These are phyloP conservation scores for Gambusia holbrooki DNA, from an alignment of 2,113 vertebrate genomes.

Conservation along the genomic window DNA sequence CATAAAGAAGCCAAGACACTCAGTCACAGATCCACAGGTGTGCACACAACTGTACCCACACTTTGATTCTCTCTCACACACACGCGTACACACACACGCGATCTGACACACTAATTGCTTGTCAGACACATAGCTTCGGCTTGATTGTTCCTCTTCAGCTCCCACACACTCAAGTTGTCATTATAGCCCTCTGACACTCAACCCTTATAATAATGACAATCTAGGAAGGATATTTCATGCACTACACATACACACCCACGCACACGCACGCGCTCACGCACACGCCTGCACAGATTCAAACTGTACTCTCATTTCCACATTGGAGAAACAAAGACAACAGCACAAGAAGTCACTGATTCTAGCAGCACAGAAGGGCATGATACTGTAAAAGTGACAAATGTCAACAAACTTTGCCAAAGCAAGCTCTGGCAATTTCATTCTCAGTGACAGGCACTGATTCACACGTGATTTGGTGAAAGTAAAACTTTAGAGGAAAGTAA, in stretches of 20 bases:
- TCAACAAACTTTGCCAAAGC: neutral
- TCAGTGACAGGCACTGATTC: neutral
- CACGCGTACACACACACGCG: conserved; percentile 2
- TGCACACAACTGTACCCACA: neutral
- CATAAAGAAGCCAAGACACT: conserved; percentile 35
- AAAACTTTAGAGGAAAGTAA: conserved; percentile 1
- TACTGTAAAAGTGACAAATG: conserved; percentile 4
- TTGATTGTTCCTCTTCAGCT: conserved; percentile 58
- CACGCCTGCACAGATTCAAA: neutral
- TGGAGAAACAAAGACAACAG: conserved; percentile 32
- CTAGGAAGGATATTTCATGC: conserved; percentile 21
- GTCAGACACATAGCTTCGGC: conserved; percentile 36
- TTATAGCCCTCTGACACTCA: conserved; percentile 50
- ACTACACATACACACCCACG: neutral
- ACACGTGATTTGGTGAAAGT: neutral
- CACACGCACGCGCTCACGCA: neutral
- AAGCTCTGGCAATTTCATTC: neutral
- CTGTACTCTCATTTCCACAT: conserved; percentile 23
- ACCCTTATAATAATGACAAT: conserved; percentile 64
- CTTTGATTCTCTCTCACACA: neutral
- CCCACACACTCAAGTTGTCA: conserved; percentile 57
- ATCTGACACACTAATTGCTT: conserved; percentile 17
- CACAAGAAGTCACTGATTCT: conserved; percentile 14
- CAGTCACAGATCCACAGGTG: conserved; percentile 41
- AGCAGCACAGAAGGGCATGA: conserved; percentile 21